Base-by-base conservation (phyloP, 2,888 invertebrate genomes). In the Rhagophthalmus giganteus region DNA sequence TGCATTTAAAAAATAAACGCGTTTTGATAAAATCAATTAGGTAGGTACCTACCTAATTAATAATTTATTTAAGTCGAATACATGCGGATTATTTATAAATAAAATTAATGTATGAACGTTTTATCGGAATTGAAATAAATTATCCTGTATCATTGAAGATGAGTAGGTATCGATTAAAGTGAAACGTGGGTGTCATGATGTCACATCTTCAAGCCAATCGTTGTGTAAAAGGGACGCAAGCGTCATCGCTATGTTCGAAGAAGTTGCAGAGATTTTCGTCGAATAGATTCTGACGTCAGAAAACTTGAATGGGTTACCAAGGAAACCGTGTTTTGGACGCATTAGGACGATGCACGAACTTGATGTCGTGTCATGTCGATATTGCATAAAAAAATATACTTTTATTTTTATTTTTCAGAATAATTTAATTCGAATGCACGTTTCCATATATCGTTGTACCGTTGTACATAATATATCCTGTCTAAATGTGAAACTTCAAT, bases 261-360 rank as follows among this genome's bases (percentile, higher is more conserved):
- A 59, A 60, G 51, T 59, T 55, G 60, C 64, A 63, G 65, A 60
- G 65, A 63, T 65, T 67, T 66, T 60, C 64, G 58, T 62, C 64
- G 63, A 68, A 67, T 65, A 64, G 58, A 58, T 55, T 58, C 60
- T 68, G 68, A 67, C 68, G 67, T 66, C 68, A 67, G 61, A 55
- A 56, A 55, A 60, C 59, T 59, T 69, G 66, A 69, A 67, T 67
- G 66, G 64, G 68, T 69, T 67, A 63, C 67, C 66, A 48, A 61
- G 68, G 65, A 50, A 67, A 68, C 69, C 57, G 52, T 54, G 55
- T 55, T 57, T 55, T 54, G 55, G 58, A 53, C 59, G 57, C 59
- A 54, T 53, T 51, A 57, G 55, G 55, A 57, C 54, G 57, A 51
- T 59, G 57, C 55, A 59, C 49, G 44, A 45, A 32, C 40, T 44